phyloP scores from a whole-genome alignment of 2,113 vertebrate species.

The Rhinoderma darwinii region DNA sequence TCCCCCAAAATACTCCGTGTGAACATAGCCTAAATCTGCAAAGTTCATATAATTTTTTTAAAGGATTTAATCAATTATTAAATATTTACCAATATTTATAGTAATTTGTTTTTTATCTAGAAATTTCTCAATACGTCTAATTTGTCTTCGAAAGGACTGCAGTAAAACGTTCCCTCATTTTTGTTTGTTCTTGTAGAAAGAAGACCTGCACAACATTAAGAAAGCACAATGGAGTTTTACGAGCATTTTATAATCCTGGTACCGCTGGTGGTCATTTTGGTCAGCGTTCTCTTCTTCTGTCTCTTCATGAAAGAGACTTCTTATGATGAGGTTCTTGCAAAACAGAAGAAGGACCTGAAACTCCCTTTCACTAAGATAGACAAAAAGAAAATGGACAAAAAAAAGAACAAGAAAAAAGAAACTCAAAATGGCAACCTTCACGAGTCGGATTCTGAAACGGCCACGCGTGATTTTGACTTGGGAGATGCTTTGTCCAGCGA shows the following conservation, averaged over 20 bases:
- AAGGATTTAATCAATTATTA: no score
- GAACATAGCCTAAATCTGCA: no score
- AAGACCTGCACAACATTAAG: slow-evolving; percentile 60
- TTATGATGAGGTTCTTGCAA: slow-evolving; percentile 93
- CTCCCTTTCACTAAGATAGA: slow-evolving; percentile 82
- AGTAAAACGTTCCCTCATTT: background rate
- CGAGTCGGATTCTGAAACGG: slow-evolving; percentile 88
- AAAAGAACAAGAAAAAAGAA: slow-evolving; percentile 97
- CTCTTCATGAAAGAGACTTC: slow-evolving; percentile 99
- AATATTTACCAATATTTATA: no score
- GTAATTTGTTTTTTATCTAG: no score
- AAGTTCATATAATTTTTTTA: no score
- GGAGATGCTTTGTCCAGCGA: slow-evolving; percentile 76
- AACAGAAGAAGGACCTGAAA: slow-evolving; percentile 91
- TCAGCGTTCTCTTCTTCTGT: slow-evolving; percentile 98
- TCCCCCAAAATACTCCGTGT: no score
- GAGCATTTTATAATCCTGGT: slow-evolving; percentile 95
- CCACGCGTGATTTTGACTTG: slow-evolving; percentile 82
- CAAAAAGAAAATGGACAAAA: slow-evolving; percentile 94
- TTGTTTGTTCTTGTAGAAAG: slow-evolving; percentile 62
- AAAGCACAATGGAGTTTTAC: slow-evolving; percentile 91
- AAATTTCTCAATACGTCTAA: background rate
- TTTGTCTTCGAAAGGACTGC: background rate
- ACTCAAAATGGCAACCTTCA: slow-evolving; percentile 78
- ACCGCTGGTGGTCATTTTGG: slow-evolving; percentile 89